phyloP scores from a whole-genome alignment of 2,888 invertebrate species.

The Volucella bombylans region DNA sequence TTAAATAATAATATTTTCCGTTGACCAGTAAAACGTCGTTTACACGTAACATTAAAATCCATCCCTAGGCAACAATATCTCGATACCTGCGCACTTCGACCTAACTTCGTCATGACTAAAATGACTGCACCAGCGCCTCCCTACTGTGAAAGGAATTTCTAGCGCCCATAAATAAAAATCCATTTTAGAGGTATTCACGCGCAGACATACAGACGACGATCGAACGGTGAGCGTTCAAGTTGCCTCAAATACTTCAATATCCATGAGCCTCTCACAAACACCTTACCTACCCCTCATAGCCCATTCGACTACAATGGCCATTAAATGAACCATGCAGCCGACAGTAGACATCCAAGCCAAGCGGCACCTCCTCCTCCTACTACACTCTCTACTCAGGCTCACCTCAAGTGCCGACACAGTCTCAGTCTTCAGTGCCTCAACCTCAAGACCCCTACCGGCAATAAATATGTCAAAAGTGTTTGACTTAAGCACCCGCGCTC shows the following conservation, averaged over 20 bases:
- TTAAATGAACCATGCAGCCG: constrained; percentile 67
- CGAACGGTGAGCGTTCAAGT: constrained; percentile 34
- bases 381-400: constrained; percentile 6
- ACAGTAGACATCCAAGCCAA: constrained; percentile 28
- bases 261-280: constrained; percentile 22
- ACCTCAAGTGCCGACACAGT: constrained; percentile 37
- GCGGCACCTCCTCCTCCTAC: constrained; percentile 45
- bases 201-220: constrained; percentile 62
- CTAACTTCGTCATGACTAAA: not conserved
- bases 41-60: not conserved
- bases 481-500: constrained; percentile 68
- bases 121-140: constrained; percentile 41
- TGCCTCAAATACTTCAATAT: not conserved
- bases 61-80: not conserved
- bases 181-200: constrained; percentile 53
- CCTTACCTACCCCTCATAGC: constrained; percentile 57
- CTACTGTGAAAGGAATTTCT: constrained; percentile 64
- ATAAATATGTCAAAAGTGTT: constrained; percentile 69
- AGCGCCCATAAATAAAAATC: constrained; percentile 63
- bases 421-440: not conserved
- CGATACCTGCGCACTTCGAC: constrained; percentile 6
- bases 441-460: constrained; percentile 25
- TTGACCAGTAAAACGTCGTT: not conserved
- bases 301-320: constrained; percentile 42
- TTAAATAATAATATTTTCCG: too few species aligned